Percentiles rank a stretch among this genome's conserved stretches.
Conservation (phyloP, 1,140 invertebrate genomes). For the Drosophila sp. region DNA sequence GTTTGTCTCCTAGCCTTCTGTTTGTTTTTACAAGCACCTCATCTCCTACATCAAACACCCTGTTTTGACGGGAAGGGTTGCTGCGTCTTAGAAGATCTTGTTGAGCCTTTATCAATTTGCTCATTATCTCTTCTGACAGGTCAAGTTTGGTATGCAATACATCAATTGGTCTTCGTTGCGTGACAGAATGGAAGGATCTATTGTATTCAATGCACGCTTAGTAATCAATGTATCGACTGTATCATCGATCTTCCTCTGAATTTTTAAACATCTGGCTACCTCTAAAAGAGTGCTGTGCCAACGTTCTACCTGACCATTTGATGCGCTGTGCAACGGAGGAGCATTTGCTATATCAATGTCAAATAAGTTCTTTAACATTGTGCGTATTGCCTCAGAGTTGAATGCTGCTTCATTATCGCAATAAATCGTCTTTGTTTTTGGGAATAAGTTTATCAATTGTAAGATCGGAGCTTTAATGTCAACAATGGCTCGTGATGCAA, state of each 20-base stretch:
- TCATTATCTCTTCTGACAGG: background rate
- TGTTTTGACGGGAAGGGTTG: background rate
- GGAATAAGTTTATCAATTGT: constrained; percentile 4
- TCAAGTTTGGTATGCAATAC: background rate
- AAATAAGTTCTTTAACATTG: constrained; percentile 13
- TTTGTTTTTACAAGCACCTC: too few relatives aligned
- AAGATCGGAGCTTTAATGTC: background rate
- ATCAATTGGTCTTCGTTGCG: background rate
- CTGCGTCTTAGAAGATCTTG: background rate
- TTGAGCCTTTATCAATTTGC: background rate
- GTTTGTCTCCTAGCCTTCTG: too few relatives aligned
- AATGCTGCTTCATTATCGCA: constrained; percentile 9
- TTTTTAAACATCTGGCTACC: constrained; percentile 23
- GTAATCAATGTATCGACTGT: constrained; percentile 11
- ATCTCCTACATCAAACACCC: constrained; percentile 5
- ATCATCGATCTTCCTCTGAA: constrained; percentile 12
- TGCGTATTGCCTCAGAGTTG: constrained; percentile 12
- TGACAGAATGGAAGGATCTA: background rate
- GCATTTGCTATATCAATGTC: constrained; percentile 19
- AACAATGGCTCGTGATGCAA: background rate
- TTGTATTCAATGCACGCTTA: constrained; percentile 1
- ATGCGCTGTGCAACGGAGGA: constrained; percentile 20
- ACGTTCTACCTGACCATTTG: constrained; percentile 30
- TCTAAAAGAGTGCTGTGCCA: constrained; percentile 25
- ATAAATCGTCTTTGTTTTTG: background rate